A percentile compares a stretch with the other conserved stretches of the same genome.
Evolutionary conservation across 2,797 vertebrate genomes (phyloP).

Genomic region (Pseudochaenichthys georgianus): DNA sequence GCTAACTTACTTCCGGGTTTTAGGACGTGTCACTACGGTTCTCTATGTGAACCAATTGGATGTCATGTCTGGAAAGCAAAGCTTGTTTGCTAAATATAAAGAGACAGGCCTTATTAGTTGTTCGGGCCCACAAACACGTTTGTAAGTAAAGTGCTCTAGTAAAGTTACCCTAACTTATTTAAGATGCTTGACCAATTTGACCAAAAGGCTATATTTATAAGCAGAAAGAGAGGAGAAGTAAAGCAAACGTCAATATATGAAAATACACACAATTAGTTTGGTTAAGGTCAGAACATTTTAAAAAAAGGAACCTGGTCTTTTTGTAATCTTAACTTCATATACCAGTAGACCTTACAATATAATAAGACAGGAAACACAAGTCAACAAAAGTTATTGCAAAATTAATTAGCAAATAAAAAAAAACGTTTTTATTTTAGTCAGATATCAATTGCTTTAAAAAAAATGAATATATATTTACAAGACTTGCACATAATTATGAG

Average conservation of each 20-base stretch:
- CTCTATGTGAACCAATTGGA: constrained; percentile 15
- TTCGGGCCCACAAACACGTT: not conserved
- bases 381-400: not conserved
- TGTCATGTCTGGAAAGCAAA: not conserved
- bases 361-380: not conserved
- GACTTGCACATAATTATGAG: not conserved
- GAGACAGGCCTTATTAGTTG: not conserved
- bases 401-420: not conserved
- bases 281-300: not conserved
- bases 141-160: not conserved
- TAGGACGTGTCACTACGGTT: no score
- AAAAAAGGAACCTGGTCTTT: not conserved
- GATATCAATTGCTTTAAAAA: no score
- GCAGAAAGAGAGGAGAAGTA: not conserved
- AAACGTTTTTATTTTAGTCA: not conserved
- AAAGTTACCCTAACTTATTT: not conserved
- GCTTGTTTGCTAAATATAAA: not conserved
- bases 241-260: not conserved
- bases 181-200: not conserved
- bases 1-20: no score
- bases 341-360: no score
- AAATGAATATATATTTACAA: not conserved
- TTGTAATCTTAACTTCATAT: no score
- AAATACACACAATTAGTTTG: not conserved
- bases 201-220: not conserved